Evolutionary conservation across 2,888 invertebrate species (phyloP).

Genomic region (Macaria liturata): DNA sequence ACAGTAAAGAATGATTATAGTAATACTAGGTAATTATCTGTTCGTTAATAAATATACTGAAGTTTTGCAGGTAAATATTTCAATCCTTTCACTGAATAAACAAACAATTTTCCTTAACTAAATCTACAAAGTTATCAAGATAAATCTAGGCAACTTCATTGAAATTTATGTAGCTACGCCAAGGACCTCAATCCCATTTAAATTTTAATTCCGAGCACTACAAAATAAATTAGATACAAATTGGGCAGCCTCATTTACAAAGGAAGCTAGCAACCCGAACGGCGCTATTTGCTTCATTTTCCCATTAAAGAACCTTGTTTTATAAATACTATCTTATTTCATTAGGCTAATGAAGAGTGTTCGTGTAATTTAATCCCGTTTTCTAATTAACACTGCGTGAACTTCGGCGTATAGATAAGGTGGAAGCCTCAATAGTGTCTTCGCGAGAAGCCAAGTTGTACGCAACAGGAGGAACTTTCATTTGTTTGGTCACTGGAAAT

Average conservation of each 20-base stretch:
- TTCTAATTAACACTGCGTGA: slow-evolving; percentile 59
- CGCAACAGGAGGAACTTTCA: slow-evolving; percentile 10
- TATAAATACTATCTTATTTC: slow-evolving; percentile 67
- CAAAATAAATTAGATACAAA: slow-evolving; percentile 52
- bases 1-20: too few relatives aligned
- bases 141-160: slow-evolving; percentile 37
- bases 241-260: slow-evolving; percentile 43
- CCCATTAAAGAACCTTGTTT: slow-evolving; percentile 52
- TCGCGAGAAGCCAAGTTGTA: slow-evolving; percentile 13
- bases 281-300: slow-evolving; percentile 52
- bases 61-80: slow-evolving; percentile 7
- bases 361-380: slow-evolving; percentile 60
- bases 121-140: slow-evolving; percentile 24
- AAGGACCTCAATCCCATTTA: slow-evolving; percentile 43
- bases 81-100: slow-evolving; percentile 16
- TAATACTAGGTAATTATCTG: too few relatives aligned
- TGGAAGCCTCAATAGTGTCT: slow-evolving; percentile 25
- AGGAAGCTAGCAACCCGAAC: slow-evolving; percentile 34
- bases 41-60: too few relatives aligned
- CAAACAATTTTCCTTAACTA: slow-evolving; percentile 19
- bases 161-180: slow-evolving; percentile 39
- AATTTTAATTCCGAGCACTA: slow-evolving; percentile 44
- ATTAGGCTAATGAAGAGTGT: slow-evolving; percentile 69
- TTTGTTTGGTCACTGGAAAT: slow-evolving; percentile 19
- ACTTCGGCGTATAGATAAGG: slow-evolving; percentile 42